phyloP scores from a whole-genome alignment of 2,113 vertebrate genomes.

The Tauraco erythrolophus region DNA sequence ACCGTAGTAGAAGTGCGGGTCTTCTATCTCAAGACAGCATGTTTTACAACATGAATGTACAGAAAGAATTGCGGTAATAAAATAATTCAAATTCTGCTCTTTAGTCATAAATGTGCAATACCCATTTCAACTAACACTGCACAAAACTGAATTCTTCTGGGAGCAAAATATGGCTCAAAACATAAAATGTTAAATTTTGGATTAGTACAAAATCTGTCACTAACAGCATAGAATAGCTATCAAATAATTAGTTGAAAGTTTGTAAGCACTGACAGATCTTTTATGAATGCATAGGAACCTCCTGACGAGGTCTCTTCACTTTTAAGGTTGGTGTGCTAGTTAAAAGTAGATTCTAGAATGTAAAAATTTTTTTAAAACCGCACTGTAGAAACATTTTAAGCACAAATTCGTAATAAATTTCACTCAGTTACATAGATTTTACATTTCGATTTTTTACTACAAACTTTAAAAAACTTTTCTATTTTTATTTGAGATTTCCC shows the following conservation, averaged over 20 bases:
- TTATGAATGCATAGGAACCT: neutral
- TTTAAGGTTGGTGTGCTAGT: neutral
- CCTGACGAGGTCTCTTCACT: neutral
- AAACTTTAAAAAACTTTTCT: neutral
- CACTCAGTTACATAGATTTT: neutral
- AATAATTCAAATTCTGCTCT: neutral
- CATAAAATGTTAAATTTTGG: neutral
- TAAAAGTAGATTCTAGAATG: neutral
- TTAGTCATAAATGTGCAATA: neutral
- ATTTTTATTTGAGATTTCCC: neutral
- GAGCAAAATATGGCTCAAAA: neutral
- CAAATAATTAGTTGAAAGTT: neutral
- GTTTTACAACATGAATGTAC: neutral
- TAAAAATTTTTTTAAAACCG: neutral
- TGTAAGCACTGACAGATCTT: neutral
- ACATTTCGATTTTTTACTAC: neutral
- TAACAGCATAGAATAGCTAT: neutral
- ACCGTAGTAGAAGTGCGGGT: neutral
- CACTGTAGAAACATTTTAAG: neutral
- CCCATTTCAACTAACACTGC: neutral
- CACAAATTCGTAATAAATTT: neutral
- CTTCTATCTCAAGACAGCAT: neutral
- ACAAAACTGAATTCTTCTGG: neutral
- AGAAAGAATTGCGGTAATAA: neutral
- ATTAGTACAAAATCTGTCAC: neutral